phyloP scores from a whole-genome alignment of 2,888 invertebrate species.

The Acutogordius australiensis region DNA sequence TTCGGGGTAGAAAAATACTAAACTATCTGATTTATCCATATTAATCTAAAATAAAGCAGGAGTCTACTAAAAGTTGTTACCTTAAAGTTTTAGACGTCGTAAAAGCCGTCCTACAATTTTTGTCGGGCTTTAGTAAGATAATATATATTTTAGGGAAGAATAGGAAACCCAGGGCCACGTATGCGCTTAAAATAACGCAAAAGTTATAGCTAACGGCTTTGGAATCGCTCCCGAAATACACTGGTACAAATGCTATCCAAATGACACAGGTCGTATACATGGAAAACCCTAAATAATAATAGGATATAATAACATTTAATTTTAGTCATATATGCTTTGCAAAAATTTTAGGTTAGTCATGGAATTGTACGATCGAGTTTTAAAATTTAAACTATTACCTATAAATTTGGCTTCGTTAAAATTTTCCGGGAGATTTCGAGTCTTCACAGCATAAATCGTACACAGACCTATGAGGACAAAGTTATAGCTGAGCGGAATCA shows the following conservation, averaged over 20 bases:
- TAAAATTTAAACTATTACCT: too few relatives aligned
- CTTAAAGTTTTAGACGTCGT: constrained; percentile 41
- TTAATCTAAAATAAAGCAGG: too few relatives aligned
- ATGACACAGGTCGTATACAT: constrained; percentile 96
- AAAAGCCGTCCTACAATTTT: constrained; percentile 43
- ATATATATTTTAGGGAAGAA: constrained; percentile 48
- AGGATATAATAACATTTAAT: too few relatives aligned
- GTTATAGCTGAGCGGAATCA: constrained; percentile 50
- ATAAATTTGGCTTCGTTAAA: constrained; percentile 47
- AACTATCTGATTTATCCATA: too few relatives aligned
- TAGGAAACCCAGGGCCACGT: constrained; percentile 39
- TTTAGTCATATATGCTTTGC: too few relatives aligned
- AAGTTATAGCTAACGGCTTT: constrained; percentile 15
- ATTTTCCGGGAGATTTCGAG: constrained; percentile 83
- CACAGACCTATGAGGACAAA: constrained; percentile 43
- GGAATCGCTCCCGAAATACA: constrained; percentile 56
- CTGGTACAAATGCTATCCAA: constrained; percentile 84
- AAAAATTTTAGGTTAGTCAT: too few relatives aligned
- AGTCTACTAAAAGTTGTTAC: constrained; percentile 39
- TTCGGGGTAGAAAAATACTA: too few relatives aligned
- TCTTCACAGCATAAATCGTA: constrained; percentile 75
- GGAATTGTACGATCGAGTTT: too few relatives aligned
- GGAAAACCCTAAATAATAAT: constrained; percentile 45
- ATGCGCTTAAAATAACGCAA: constrained; percentile 41
- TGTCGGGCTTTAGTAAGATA: constrained; percentile 41